Conservation (phyloP, 2,888 invertebrate species). For the Crematogaster levior region DNA sequence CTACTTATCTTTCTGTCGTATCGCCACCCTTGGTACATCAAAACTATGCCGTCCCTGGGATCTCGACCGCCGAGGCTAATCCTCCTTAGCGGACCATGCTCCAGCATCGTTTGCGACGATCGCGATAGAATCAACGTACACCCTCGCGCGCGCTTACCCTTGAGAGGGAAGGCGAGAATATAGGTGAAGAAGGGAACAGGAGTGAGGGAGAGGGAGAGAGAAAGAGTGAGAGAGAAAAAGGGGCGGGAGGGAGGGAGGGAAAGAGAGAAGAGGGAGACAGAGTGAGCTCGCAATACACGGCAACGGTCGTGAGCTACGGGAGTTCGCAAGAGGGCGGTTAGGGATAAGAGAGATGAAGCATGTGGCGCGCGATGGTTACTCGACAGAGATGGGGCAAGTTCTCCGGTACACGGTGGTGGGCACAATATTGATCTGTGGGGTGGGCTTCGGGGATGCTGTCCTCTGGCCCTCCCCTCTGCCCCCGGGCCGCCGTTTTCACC, state of each 20-base stretch:
- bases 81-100: slow-evolving; percentile 59
- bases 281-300: slow-evolving; percentile 50
- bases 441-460: slow-evolving; percentile 77
- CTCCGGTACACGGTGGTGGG: slow-evolving; percentile 81
- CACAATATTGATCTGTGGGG: slow-evolving; percentile 85
- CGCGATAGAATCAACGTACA: slow-evolving; percentile 58
- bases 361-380: slow-evolving; percentile 24
- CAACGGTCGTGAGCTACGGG: slow-evolving; percentile 68
- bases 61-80: slow-evolving; percentile 51
- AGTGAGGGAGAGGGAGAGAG: neutral
- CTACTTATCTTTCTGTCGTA: slow-evolving; percentile 37
- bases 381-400: slow-evolving; percentile 60
- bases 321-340: slow-evolving; percentile 52
- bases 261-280: neutral
- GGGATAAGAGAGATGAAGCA: slow-evolving; percentile 53
- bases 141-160: slow-evolving; percentile 42
- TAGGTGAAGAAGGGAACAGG: slow-evolving; percentile 3
- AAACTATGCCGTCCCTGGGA: slow-evolving; percentile 46
- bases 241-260: neutral
- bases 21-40: slow-evolving; percentile 32
- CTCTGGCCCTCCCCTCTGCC: slow-evolving; percentile 62
- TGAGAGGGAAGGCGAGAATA: slow-evolving; percentile 43
- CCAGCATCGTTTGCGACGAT: slow-evolving; percentile 61
- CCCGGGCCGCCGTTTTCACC: slow-evolving; percentile 50
- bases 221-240: neutral